Conservation (phyloP, 2,888 invertebrate species). For the Eulithis prunata region DNA sequence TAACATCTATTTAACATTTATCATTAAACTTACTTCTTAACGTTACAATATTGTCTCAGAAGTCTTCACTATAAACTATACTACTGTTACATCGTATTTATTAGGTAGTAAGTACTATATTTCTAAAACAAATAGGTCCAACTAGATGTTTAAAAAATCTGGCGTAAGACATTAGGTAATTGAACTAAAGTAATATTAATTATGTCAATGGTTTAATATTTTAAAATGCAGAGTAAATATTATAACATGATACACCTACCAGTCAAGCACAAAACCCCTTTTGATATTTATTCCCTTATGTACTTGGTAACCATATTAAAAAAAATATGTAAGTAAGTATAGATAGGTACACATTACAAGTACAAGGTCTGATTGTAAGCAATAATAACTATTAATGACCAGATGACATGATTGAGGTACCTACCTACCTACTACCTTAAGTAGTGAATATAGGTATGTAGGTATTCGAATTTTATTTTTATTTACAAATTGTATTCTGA, state of each 20-base stretch:
- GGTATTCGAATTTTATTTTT: not conserved
- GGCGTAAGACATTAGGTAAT: not conserved
- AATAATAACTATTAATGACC: too few species aligned
- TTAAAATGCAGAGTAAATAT: too few species aligned
- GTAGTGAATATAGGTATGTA: not conserved
- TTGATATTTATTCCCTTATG: not conserved
- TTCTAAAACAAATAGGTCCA: too few species aligned
- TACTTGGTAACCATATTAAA: not conserved
- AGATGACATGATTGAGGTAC: not conserved
- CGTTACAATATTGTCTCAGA: slow-evolving; percentile 71
- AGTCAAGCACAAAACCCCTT: not conserved
- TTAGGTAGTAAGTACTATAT: slow-evolving; percentile 5
- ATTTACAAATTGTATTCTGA: slow-evolving; percentile 4
- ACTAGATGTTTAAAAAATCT: too few species aligned
- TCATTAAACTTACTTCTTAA: slow-evolving; percentile 19
- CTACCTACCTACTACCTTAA: not conserved
- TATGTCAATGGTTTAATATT: not conserved
- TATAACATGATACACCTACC: too few species aligned
- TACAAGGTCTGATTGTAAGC: too few species aligned
- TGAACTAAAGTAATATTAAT: not conserved
- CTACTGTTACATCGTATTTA: slow-evolving; percentile 12
- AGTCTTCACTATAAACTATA: slow-evolving; percentile 57
- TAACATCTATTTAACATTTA: slow-evolving; percentile 20
- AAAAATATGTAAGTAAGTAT: too few species aligned
- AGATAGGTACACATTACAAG: too few species aligned